A percentile compares a stretch with the other conserved stretches of the same genome.
These are phyloP conservation scores for Tetraodon nigroviridis DNA, from an alignment of 2,113 vertebrate genomes.

Conservation along the genomic window DNA sequence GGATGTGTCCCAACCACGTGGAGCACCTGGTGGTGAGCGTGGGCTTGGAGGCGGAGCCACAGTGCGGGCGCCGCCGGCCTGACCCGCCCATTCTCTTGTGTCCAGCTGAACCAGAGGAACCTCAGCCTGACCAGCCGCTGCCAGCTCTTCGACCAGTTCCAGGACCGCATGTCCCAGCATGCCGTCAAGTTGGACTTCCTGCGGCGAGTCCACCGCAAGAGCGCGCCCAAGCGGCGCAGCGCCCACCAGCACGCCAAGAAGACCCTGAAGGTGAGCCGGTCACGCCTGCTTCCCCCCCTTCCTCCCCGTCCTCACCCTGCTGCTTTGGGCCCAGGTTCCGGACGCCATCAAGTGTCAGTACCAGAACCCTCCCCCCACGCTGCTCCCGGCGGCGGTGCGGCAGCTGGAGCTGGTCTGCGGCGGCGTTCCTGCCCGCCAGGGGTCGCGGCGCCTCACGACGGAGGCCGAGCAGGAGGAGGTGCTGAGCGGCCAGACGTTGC, in stretches of 20 bases:
- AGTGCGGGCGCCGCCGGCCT: too few relatives aligned
- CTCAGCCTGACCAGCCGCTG: slow-evolving; percentile 94
- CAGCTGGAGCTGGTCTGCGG: slow-evolving; percentile 93
- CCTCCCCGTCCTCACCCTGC: background rate
- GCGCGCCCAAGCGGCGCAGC: slow-evolving; percentile 82
- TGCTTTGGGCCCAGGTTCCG: slow-evolving; percentile 79
- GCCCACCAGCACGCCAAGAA: slow-evolving; percentile 81
- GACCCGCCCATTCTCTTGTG: background rate
- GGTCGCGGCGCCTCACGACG: slow-evolving; percentile 85
- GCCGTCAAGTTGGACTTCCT: slow-evolving; percentile 96
- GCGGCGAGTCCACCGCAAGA: slow-evolving; percentile 87
- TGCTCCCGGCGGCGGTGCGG: slow-evolving; percentile 85
- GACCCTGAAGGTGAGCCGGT: slow-evolving; percentile 82
- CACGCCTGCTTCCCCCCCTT: background rate
- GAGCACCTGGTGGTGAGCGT: slow-evolving; percentile 90
- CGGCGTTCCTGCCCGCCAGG: slow-evolving; percentile 80
- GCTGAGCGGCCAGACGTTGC: background rate
- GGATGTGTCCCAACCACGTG: slow-evolving; percentile 99
- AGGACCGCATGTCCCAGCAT: slow-evolving; percentile 95
- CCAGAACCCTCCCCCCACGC: slow-evolving; percentile 83
- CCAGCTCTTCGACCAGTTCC: slow-evolving; percentile 97
- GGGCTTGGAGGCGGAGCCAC: too few relatives aligned
- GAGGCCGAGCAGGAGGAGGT: slow-evolving; percentile 95
- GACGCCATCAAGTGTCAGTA: slow-evolving; percentile 97
- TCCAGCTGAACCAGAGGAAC: slow-evolving; percentile 92